phyloP scores from a whole-genome alignment of 53 echinoderm and acorn worm species.

The Glandiceps talaboti region DNA sequence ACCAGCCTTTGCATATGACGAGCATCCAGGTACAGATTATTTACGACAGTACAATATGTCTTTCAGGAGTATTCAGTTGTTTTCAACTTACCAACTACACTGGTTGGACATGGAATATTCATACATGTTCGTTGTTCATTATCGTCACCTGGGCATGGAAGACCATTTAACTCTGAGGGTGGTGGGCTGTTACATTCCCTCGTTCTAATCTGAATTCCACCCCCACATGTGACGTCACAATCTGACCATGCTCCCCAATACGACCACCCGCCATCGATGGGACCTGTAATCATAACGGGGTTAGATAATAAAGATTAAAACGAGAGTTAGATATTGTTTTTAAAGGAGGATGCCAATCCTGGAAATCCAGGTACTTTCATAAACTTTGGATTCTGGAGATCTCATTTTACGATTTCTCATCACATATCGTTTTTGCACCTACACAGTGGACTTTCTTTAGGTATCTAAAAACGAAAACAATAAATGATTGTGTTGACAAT shows the following conservation, averaged over 20 bases:
- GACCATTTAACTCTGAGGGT: not conserved
- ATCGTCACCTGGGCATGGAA: not conserved
- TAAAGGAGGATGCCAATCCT: too few relatives aligned
- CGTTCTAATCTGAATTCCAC: not conserved
- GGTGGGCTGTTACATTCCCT: not conserved
- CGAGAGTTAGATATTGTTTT: too few relatives aligned
- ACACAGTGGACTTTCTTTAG: too few relatives aligned
- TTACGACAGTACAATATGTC: too few relatives aligned
- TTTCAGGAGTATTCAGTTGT: too few relatives aligned
- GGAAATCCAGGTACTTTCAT: too few relatives aligned
- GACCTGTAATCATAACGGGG: not conserved
- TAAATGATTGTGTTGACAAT: not conserved
- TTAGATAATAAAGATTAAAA: too few relatives aligned
- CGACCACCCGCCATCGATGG: not conserved
- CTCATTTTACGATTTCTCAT: too few relatives aligned
- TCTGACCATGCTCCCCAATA: not conserved
- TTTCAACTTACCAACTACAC: too few relatives aligned
- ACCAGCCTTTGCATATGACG: too few relatives aligned
- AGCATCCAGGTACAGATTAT: too few relatives aligned
- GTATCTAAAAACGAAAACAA: not conserved
- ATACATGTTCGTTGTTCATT: not conserved
- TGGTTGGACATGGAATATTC: not conserved
- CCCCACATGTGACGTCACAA: not conserved
- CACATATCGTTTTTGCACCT: too few relatives aligned
- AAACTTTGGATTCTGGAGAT: not conserved